Evolutionary conservation across 2,888 invertebrate genomes (phyloP).

Genomic region (Troilus luridus): DNA sequence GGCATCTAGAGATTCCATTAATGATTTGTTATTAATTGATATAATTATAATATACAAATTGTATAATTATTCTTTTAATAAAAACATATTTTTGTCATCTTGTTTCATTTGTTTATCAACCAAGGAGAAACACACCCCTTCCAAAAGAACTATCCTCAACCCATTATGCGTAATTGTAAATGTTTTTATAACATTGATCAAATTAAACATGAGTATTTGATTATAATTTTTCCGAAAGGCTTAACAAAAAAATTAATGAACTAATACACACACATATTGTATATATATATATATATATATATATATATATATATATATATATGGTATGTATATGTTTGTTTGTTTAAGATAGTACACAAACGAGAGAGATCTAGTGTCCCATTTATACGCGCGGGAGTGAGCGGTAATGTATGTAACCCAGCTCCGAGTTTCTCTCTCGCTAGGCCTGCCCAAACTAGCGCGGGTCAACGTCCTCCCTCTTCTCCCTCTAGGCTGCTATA

Average conservation of each 20-base stretch:
- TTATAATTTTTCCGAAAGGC: too few relatives aligned
- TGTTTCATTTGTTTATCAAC: too few relatives aligned
- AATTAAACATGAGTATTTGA: too few relatives aligned
- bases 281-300: neutral
- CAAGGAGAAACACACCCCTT: too few relatives aligned
- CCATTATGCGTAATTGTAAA: too few relatives aligned
- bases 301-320: neutral
- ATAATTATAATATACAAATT: neutral
- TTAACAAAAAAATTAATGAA: too few relatives aligned
- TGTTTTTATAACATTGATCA: too few relatives aligned
- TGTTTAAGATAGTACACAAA: neutral
- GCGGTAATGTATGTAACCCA: neutral
- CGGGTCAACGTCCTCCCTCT: neutral
- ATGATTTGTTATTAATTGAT: neutral
- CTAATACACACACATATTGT: too few relatives aligned
- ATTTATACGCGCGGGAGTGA: slow-evolving; percentile 13
- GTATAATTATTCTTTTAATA: too few relatives aligned
- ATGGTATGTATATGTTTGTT: neutral
- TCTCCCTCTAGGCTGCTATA: neutral
- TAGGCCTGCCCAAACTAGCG: slow-evolving; percentile 11
- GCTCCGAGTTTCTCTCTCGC: slow-evolving; percentile 23
- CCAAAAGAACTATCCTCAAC: too few relatives aligned
- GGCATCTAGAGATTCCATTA: too few relatives aligned
- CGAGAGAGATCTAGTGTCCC: slow-evolving; percentile 19
- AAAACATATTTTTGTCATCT: too few relatives aligned